Conservation (phyloP, 1,140 invertebrate species). For the Drosophila auraria region DNA sequence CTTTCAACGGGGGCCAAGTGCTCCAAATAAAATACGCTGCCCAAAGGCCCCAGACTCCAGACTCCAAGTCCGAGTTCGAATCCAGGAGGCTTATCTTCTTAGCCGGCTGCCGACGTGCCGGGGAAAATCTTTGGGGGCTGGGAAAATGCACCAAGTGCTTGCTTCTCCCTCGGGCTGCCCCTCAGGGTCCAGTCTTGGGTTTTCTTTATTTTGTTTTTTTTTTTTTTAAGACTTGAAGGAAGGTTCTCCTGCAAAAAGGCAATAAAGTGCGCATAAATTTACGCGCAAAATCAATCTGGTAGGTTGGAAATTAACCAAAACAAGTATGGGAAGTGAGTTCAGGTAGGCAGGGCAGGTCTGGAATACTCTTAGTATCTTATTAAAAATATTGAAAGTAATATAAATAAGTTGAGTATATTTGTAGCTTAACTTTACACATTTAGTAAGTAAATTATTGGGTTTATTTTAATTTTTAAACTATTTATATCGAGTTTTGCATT, state of each 20-base stretch:
- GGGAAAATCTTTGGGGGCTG: conserved; percentile 61
- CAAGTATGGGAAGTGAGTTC: background rate
- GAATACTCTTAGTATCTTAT: background rate
- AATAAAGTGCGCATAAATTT: conserved; percentile 80
- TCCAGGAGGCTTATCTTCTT: conserved; percentile 47
- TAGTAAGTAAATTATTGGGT: no score
- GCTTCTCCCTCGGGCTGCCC: background rate
- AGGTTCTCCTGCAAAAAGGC: conserved; percentile 58
- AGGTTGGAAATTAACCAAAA: conserved; percentile 62
- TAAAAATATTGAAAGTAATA: no score
- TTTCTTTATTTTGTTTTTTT: background rate
- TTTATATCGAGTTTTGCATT: no score
- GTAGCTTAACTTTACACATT: no score
- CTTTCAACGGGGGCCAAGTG: conserved; percentile 69
- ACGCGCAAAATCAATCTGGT: conserved; percentile 78
- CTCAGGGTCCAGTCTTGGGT: conserved; percentile 5
- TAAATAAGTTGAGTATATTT: no score
- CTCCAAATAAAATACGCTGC: conserved; percentile 75
- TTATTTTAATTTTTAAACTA: no score
- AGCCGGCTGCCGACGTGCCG: conserved; percentile 50
- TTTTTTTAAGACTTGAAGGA: conserved; percentile 12
- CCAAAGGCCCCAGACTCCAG: conserved; percentile 16
- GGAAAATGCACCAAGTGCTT: conserved; percentile 48
- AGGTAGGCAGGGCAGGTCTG: background rate
- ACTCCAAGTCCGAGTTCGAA: conserved; percentile 18